Conservation (phyloP, 2,888 invertebrate genomes). For the Dynastes tityus region DNA sequence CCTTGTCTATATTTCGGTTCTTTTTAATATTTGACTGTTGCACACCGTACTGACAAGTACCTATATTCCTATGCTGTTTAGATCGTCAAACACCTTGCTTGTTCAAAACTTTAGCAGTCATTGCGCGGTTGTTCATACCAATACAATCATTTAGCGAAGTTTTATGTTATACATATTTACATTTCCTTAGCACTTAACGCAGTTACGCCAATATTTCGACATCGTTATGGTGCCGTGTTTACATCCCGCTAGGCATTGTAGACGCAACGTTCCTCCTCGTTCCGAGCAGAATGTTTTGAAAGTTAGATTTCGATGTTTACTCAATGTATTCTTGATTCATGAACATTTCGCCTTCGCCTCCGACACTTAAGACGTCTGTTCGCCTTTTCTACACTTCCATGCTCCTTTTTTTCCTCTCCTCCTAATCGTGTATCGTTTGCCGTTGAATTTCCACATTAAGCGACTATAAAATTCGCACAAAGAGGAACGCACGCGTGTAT, state of each 20-base stretch:
- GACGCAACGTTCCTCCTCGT: neutral
- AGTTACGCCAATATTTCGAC: conserved; percentile 20
- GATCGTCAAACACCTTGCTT: too few relatives aligned
- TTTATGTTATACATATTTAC: neutral
- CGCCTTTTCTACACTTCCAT: conserved; percentile 1
- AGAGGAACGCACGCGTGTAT: neutral
- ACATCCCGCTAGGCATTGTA: conserved; percentile 16
- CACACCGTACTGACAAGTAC: too few relatives aligned
- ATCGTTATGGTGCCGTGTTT: neutral
- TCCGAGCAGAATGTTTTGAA: conserved; percentile 15
- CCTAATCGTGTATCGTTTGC: conserved; percentile 18
- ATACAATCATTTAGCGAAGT: neutral
- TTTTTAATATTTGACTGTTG: too few relatives aligned
- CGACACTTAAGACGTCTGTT: conserved; percentile 13
- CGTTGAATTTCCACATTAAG: conserved; percentile 35
- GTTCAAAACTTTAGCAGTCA: too few relatives aligned
- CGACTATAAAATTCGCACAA: conserved; percentile 36
- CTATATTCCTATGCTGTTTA: too few relatives aligned
- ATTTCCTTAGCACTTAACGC: neutral
- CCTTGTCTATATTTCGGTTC: too few relatives aligned
- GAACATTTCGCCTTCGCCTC: neutral
- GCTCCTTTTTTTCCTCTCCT: neutral
- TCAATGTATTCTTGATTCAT: conserved; percentile 2
- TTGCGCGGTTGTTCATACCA: too few relatives aligned
- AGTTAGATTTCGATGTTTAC: conserved; percentile 23